Percentiles rank a stretch among this genome's conserved stretches.
Evolutionary conservation across 2,888 invertebrate species (phyloP).

Genomic region (Polyploca ridens): DNA sequence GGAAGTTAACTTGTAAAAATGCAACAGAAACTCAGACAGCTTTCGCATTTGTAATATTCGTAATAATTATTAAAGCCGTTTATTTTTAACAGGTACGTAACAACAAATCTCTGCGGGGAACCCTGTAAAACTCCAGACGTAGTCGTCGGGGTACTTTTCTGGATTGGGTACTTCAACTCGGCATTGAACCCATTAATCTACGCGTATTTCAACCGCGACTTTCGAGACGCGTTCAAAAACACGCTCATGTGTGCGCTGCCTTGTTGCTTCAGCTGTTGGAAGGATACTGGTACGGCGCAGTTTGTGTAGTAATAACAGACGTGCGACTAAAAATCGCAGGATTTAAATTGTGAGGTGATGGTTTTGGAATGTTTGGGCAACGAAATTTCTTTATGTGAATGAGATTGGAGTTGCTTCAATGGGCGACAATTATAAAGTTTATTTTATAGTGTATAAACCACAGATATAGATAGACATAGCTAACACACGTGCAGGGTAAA

Average conservation of each 20-base stretch:
- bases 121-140: constrained; percentile 93
- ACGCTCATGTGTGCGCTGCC: constrained; percentile 94
- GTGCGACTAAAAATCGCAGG: constrained; percentile 40
- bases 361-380: background rate
- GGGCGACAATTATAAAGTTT: background rate
- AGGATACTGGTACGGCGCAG: constrained; percentile 85
- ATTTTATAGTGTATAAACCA: background rate
- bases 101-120: constrained; percentile 92
- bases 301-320: constrained; percentile 76
- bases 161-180: constrained; percentile 99
- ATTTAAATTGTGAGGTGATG: constrained; percentile 16
- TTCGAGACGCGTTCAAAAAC: constrained; percentile 97
- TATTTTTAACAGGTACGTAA: constrained; percentile 88
- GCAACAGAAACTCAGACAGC: too few relatives aligned
- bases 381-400: background rate
- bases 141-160: constrained; percentile 95
- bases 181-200: constrained; percentile 97
- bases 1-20: too few relatives aligned
- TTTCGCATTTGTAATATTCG: too few relatives aligned
- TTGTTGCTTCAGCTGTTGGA: constrained; percentile 91
- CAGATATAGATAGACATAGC: too few relatives aligned
- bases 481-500: too few relatives aligned
- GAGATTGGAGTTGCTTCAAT: constrained; percentile 6
- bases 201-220: constrained; percentile 98
- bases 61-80: background rate